Conservation (phyloP, 2,113 vertebrate species). For the Globicephala melas region DNA sequence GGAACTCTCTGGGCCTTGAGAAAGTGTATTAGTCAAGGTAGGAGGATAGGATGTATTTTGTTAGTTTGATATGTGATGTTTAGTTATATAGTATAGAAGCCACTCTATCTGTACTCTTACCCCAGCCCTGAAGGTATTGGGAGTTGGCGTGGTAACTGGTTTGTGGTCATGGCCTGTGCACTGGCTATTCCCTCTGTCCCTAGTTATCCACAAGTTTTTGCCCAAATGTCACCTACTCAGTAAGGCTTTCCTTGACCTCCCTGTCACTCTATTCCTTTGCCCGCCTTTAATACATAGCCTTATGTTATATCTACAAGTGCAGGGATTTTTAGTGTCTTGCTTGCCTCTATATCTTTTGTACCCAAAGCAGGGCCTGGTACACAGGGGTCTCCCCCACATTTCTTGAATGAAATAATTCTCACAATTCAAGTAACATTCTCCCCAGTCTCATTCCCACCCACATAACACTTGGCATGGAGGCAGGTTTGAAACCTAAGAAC, state of each 20-base stretch:
- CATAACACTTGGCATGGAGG: not conserved
- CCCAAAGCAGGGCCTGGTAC: not conserved
- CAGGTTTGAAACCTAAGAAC: constrained; percentile 51
- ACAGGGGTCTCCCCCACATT: not conserved
- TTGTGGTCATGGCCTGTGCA: not conserved
- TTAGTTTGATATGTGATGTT: not conserved
- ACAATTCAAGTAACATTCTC: not conserved
- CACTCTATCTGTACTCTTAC: not conserved
- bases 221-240: not conserved
- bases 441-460: constrained; percentile 29
- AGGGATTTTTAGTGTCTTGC: not conserved
- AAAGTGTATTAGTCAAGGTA: not conserved
- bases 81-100: not conserved
- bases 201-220: not conserved
- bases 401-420: constrained; percentile 38
- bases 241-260: not conserved
- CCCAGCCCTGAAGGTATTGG: not conserved
- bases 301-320: not conserved
- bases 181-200: not conserved
- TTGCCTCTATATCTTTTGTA: not conserved
- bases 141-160: not conserved
- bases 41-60: not conserved
- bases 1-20: not conserved
- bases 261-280: not conserved
- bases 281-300: not conserved